Percentiles rank a stretch among this genome's conserved stretches.
Evolutionary conservation across 2,797 vertebrate species (phyloP).

Genomic region (Anabas testudineus): DNA sequence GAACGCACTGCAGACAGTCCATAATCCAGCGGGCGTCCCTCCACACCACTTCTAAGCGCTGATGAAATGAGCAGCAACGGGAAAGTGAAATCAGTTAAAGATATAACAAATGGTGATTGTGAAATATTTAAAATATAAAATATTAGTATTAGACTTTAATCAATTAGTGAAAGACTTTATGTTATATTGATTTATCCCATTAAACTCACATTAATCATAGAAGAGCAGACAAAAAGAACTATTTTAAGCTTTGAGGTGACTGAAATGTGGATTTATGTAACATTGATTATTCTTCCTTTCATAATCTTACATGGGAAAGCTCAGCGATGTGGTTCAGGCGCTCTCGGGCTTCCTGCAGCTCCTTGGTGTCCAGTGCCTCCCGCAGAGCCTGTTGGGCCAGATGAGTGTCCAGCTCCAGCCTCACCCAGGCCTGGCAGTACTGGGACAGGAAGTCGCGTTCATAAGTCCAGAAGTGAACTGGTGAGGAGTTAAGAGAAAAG

Average conservation of each 20-base stretch:
- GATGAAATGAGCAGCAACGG: conserved; percentile 2
- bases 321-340: conserved; percentile 76
- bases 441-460: conserved; percentile 81
- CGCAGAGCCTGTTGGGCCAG: conserved; percentile 84
- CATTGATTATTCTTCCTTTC: not conserved
- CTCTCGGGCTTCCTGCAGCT: conserved; percentile 80
- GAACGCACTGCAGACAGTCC: conserved; percentile 85
- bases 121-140: conserved; percentile 1
- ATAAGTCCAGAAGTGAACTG: conserved; percentile 86
- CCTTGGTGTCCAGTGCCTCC: conserved; percentile 83
- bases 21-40: conserved; percentile 84
- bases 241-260: not conserved
- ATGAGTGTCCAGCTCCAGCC: conserved; percentile 83
- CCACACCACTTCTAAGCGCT: conserved; percentile 83
- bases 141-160: not conserved
- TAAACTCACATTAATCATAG: conserved; percentile 10
- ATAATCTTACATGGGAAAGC: conserved; percentile 71
- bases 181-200: conserved; percentile 15
- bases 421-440: conserved; percentile 85
- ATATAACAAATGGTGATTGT: not conserved
- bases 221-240: not conserved
- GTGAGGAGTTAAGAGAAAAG: conserved; percentile 10
- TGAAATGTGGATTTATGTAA: not conserved
- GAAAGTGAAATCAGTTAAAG: not conserved
- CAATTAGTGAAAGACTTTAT: not conserved